Evolutionary conservation across 1,140 invertebrate genomes (phyloP).

Genomic region (Anoplophora glabripennis): DNA sequence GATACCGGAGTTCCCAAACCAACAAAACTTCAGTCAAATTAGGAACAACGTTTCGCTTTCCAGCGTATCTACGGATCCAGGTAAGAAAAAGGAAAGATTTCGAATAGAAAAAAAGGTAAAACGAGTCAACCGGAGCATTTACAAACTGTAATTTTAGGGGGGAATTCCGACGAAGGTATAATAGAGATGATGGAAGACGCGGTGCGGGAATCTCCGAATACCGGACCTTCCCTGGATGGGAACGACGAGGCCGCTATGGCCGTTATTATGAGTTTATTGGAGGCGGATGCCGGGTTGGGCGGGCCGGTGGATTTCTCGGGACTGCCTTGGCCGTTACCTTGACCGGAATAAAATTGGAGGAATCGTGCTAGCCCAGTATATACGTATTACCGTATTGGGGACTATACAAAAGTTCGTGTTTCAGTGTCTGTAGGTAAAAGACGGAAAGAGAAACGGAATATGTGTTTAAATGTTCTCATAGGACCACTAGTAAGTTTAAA

Average conservation of each 20-base stretch:
- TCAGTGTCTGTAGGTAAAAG: too few species aligned
- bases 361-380: neutral
- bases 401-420: too few species aligned
- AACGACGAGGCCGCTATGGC: constrained; percentile 90
- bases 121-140: neutral
- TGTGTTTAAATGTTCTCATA: too few species aligned
- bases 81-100: constrained; percentile 29
- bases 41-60: constrained; percentile 37
- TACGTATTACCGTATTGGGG: too few species aligned
- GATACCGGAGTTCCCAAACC: constrained; percentile 15
- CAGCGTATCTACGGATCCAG: constrained; percentile 42
- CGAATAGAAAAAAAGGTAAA: neutral
- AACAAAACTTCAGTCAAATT: constrained; percentile 27
- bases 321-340: constrained; percentile 82
- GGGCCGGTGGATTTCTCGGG: constrained; percentile 80
- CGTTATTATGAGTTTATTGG: constrained; percentile 87
- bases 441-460: too few species aligned
- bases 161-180: constrained; percentile 55
- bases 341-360: constrained; percentile 32
- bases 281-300: constrained; percentile 67
- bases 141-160: constrained; percentile 42
- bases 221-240: constrained; percentile 60
- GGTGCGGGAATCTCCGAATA: constrained; percentile 50
- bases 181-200: constrained; percentile 61
- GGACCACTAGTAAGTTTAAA: too few species aligned